phyloP scores from a whole-genome alignment of 2,797 vertebrate genomes.

The Aldrovandia affinis region DNA sequence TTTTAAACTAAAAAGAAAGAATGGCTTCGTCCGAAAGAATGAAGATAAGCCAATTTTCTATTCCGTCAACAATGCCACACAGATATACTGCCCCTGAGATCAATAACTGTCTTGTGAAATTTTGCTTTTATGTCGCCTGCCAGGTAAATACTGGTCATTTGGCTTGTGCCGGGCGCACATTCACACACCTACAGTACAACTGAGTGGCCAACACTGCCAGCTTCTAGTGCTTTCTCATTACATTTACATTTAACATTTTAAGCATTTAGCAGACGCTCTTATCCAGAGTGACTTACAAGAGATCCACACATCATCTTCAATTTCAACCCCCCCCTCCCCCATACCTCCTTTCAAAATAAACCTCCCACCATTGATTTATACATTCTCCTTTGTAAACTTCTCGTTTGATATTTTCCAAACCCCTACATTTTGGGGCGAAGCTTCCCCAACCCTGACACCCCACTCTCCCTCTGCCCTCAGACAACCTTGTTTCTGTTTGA shows the following conservation, averaged over 20 bases:
- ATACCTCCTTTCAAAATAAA: no score
- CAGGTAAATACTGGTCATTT: no score
- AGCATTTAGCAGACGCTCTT: no score
- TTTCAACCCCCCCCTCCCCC: neutral
- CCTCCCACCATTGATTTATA: no score
- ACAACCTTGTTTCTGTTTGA: neutral
- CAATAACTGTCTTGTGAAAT: constrained; percentile 31
- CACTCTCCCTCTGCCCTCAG: neutral
- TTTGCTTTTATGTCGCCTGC: no score
- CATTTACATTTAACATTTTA: no score
- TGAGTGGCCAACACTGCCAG: neutral
- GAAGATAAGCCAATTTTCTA: constrained; percentile 36
- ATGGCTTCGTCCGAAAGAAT: neutral
- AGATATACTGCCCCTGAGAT: constrained; percentile 19
- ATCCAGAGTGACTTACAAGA: no score
- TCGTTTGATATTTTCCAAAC: no score
- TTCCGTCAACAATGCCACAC: constrained; percentile 26
- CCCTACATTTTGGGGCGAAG: neutral
- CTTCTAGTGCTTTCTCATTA: neutral
- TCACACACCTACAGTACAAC: neutral
- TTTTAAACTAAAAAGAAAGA: constrained; percentile 27
- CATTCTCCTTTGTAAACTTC: no score
- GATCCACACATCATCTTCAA: neutral
- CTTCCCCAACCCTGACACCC: neutral
- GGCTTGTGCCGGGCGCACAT: neutral